Conservation (phyloP, 2,888 invertebrate species). For the Drosophila monieri region DNA sequence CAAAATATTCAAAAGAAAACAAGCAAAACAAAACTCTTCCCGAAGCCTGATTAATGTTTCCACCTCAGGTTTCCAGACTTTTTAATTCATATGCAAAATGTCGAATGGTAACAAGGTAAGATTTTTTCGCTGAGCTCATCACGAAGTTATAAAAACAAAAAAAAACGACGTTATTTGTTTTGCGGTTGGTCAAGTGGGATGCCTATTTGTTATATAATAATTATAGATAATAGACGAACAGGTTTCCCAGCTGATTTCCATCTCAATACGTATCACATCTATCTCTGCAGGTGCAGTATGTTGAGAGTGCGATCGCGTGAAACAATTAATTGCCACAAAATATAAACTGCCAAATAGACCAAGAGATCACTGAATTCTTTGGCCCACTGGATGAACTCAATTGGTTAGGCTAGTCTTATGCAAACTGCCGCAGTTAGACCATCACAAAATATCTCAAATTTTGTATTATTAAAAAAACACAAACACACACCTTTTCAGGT, state of each 20-base stretch:
- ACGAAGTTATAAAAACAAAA: slow-evolving; percentile 11
- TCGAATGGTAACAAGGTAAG: slow-evolving; percentile 38
- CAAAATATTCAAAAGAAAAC: slow-evolving; percentile 11
- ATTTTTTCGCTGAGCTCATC: slow-evolving; percentile 50
- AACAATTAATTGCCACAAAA: slow-evolving; percentile 24
- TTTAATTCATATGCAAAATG: slow-evolving; percentile 76
- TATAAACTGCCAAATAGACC: slow-evolving; percentile 4
- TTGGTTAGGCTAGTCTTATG: slow-evolving; percentile 5
- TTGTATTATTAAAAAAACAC: slow-evolving; percentile 6
- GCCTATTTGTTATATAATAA: slow-evolving; percentile 43
- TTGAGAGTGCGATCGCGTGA: slow-evolving; percentile 10
- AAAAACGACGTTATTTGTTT: slow-evolving; percentile 10
- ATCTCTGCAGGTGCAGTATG: slow-evolving; percentile 30
- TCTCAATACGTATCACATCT: neutral
- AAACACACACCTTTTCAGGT: slow-evolving; percentile 25
- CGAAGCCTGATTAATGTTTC: slow-evolving; percentile 62
- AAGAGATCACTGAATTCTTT: slow-evolving; percentile 20
- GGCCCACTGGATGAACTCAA: neutral
- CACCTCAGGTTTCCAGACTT: slow-evolving; percentile 64
- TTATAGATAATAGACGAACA: slow-evolving; percentile 39
- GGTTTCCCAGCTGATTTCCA: slow-evolving; percentile 29
- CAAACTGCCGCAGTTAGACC: slow-evolving; percentile 5
- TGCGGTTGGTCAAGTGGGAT: slow-evolving; percentile 14
- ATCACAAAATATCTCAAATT: slow-evolving; percentile 16
- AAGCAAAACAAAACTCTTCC: slow-evolving; percentile 35